These are phyloP conservation scores for Graphium colonna DNA, from an alignment of 2,888 invertebrate genomes.

Conservation along the genomic window DNA sequence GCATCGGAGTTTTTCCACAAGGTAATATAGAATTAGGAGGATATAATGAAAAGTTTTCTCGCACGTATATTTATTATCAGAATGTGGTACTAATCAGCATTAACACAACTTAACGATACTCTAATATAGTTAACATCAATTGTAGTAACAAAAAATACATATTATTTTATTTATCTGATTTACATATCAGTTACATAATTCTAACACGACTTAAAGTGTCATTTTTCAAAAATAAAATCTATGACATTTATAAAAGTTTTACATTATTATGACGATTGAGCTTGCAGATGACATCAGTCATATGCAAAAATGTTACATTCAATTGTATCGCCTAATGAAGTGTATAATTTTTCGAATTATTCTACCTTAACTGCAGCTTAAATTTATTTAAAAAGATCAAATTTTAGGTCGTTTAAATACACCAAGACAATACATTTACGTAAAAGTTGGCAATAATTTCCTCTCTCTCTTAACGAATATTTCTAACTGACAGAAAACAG, in stretches of 20 bases:
- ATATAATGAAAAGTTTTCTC: too few relatives aligned
- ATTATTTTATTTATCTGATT: constrained; percentile 22
- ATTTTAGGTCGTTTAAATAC: too few relatives aligned
- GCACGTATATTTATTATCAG: constrained; percentile 16
- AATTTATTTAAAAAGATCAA: too few relatives aligned
- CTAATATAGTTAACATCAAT: constrained; percentile 26
- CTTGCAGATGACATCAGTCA: constrained; percentile 56
- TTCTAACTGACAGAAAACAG: too few relatives aligned
- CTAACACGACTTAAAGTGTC: constrained; percentile 28
- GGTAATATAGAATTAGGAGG: too few relatives aligned
- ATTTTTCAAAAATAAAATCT: constrained; percentile 39
- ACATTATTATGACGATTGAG: constrained; percentile 42
- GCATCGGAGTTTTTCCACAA: too few relatives aligned
- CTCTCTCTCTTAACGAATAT: too few relatives aligned
- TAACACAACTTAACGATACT: constrained; percentile 9
- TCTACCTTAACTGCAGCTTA: neutral
- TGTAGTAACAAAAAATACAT: constrained; percentile 26
- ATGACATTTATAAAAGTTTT: constrained; percentile 32
- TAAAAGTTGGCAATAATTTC: too few relatives aligned
- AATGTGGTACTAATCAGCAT: constrained; percentile 3
- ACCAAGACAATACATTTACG: too few relatives aligned
- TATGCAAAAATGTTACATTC: constrained; percentile 30
- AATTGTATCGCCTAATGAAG: constrained; percentile 15
- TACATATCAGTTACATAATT: constrained; percentile 21
- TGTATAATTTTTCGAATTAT: constrained; percentile 12